Evolutionary conservation across 1,140 invertebrate species (phyloP).

Genomic region (Tetranychus cinnabarinus): DNA sequence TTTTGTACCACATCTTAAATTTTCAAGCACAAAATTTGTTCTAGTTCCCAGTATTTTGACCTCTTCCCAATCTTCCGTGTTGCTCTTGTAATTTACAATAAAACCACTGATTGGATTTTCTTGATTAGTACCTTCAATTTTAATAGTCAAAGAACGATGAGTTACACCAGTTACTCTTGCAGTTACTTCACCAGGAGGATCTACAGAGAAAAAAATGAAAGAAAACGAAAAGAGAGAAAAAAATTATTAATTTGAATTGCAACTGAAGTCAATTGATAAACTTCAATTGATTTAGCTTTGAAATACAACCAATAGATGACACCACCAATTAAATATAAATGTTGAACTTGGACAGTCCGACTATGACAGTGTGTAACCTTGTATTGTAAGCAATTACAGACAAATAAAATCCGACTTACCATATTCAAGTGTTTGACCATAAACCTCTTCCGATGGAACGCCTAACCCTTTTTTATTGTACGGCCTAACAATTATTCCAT

Average conservation of each 20-base stretch:
- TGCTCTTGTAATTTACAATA: constrained; percentile 23
- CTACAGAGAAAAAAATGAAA: background rate
- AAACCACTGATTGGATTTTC: constrained; percentile 17
- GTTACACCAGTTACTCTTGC: constrained; percentile 6
- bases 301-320: background rate
- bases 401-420: constrained; percentile 8
- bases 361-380: no score
- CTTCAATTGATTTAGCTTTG: no score
- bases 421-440: constrained; percentile 8
- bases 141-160: constrained; percentile 15
- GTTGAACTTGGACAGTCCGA: no score
- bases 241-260: background rate
- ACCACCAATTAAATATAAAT: background rate
- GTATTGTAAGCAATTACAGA: no score
- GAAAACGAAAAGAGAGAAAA: background rate
- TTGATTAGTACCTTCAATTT: constrained; percentile 17
- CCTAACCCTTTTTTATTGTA: constrained; percentile 46
- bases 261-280: background rate
- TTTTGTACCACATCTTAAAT: constrained; percentile 41
- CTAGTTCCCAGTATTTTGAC: background rate
- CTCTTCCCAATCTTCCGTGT: constrained; percentile 32
- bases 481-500: constrained; percentile 39
- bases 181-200: background rate
- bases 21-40: constrained; percentile 28
- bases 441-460: constrained; percentile 9